These are phyloP conservation scores for Ceramica pisi DNA, from an alignment of 2,888 invertebrate genomes.

Conservation along the genomic window DNA sequence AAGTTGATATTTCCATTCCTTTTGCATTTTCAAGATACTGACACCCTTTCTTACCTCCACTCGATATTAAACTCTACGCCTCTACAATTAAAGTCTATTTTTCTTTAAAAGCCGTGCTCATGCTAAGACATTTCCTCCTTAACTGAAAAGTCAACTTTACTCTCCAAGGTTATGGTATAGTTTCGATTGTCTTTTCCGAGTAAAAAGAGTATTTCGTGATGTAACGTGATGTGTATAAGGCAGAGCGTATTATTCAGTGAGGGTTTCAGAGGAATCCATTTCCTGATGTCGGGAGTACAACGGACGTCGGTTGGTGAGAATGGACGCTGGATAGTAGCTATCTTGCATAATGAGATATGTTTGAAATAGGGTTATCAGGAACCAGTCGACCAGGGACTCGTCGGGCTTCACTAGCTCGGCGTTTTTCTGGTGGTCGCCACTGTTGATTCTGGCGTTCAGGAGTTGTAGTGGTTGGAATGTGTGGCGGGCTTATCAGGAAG, in stretches of 20 bases:
- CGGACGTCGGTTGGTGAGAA: conserved; percentile 42
- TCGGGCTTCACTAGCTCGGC: too few species aligned
- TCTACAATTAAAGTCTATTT: neutral
- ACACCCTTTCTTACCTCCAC: conserved; percentile 36
- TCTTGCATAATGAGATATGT: conserved; percentile 23
- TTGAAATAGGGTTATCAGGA: neutral
- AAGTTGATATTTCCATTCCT: conserved; percentile 65
- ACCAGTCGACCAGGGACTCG: too few species aligned
- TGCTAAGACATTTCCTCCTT: neutral
- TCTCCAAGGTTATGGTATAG: conserved; percentile 25
- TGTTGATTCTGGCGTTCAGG: too few species aligned
- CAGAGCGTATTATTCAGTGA: conserved; percentile 68
- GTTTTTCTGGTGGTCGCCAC: too few species aligned
- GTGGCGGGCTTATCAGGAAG: too few species aligned
- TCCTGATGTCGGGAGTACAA: conserved; percentile 65
- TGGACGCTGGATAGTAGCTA: conserved; percentile 22
- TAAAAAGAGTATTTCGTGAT: conserved; percentile 60
- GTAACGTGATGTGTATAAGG: conserved; percentile 66
- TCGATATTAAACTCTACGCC: neutral
- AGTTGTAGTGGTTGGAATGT: too few species aligned
- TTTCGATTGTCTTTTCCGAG: conserved; percentile 21
- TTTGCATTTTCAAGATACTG: conserved; percentile 58
- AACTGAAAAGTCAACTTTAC: conserved; percentile 34
- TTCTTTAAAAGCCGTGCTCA: conserved; percentile 10
- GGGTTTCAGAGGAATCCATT: conserved; percentile 72